Percentiles rank a stretch among this genome's conserved stretches.
Conservation (phyloP, 2,888 invertebrate species). For the Ecliptopera silaceata region DNA sequence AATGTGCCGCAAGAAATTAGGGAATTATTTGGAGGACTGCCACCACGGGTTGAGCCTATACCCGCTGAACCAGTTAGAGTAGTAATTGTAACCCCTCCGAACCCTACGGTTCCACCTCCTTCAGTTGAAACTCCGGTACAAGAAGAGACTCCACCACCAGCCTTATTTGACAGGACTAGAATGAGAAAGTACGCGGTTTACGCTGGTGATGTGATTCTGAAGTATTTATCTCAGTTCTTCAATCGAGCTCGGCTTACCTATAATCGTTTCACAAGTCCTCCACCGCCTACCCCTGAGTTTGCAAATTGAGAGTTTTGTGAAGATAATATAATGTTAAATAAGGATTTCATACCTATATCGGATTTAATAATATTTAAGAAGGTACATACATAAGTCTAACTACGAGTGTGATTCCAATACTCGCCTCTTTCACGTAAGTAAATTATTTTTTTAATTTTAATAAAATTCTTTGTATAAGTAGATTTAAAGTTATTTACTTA, state of each 20-base stretch:
- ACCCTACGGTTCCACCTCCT: background rate
- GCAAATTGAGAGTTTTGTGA: conserved; percentile 11
- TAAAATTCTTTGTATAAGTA: background rate
- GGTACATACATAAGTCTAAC: background rate
- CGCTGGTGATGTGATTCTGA: conserved; percentile 63
- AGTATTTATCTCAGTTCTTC: conserved; percentile 60
- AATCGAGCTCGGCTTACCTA: conserved; percentile 53
- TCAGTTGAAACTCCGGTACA: conserved; percentile 13
- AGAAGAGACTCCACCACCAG: conserved; percentile 12
- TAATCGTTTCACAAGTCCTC: conserved; percentile 49
- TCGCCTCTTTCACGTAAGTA: background rate
- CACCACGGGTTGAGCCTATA: conserved; percentile 18
- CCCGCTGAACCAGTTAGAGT: background rate
- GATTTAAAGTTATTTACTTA: background rate
- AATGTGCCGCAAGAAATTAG: background rate
- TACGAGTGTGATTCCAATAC: background rate
- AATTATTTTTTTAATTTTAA: background rate
- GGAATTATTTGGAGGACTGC: conserved; percentile 25
- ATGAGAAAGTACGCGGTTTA: conserved; percentile 56
- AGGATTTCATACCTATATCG: no score
- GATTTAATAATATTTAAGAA: no score
- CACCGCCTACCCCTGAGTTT: conserved; percentile 28
- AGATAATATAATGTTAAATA: background rate
- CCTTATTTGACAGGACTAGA: conserved; percentile 36
- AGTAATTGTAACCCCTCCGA: background rate